Evolutionary conservation across 2,113 vertebrate species (phyloP).

Genomic region (Saccopteryx leptura): DNA sequence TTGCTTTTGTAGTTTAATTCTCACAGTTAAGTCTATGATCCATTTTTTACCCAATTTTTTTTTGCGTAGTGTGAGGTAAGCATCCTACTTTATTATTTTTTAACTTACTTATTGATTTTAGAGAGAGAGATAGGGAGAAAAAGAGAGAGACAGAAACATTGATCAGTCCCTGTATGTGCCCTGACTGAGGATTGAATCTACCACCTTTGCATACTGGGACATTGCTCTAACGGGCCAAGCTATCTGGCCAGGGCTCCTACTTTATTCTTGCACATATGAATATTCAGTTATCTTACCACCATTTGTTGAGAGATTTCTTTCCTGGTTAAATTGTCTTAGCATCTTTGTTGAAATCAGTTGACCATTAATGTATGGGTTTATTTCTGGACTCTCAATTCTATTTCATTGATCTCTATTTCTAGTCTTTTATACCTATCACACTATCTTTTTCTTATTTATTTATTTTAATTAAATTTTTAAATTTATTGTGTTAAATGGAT

Average conservation of each 20-base stretch:
- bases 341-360: slow-evolving; percentile 37
- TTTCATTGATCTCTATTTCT: not conserved
- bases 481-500: too few relatives aligned
- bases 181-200: too few relatives aligned
- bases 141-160: too few relatives aligned
- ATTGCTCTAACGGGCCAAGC: too few relatives aligned
- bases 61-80: not conserved
- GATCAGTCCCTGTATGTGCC: too few relatives aligned
- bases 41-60: slow-evolving; percentile 49
- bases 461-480: too few relatives aligned
- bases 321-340: not conserved
- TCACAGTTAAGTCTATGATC: not conserved
- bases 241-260: not conserved
- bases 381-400: not conserved
- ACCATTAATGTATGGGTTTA: not conserved
- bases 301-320: slow-evolving; percentile 22
- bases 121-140: too few relatives aligned
- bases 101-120: too few relatives aligned
- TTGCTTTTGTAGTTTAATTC: slow-evolving; percentile 43
- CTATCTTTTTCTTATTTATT: too few relatives aligned
- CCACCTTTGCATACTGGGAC: too few relatives aligned
- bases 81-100: too few relatives aligned
- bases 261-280: not conserved
- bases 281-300: not conserved
- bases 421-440: not conserved